phyloP scores from a whole-genome alignment of 2,888 invertebrate genomes.

The Cotesia congregata region DNA sequence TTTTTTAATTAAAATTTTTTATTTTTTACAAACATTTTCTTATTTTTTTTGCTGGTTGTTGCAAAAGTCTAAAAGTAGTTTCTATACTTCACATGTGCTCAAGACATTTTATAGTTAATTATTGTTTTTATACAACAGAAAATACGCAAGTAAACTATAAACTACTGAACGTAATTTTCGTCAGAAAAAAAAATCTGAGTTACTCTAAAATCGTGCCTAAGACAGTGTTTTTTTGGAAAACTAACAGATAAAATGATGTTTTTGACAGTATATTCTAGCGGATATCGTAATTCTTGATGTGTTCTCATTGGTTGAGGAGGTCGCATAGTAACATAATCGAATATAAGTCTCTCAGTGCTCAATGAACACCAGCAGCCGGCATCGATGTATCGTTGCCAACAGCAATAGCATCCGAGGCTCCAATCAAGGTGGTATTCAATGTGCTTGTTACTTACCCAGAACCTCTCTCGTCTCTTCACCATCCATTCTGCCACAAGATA shows the following conservation, averaged over 20 bases:
- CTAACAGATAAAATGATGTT: neutral
- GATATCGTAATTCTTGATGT: slow-evolving; percentile 1
- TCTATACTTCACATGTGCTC: too few species aligned
- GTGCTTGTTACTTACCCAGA: slow-evolving; percentile 59
- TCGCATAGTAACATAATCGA: slow-evolving; percentile 48
- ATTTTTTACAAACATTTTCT: too few species aligned
- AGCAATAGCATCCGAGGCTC: slow-evolving; percentile 52
- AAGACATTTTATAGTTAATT: too few species aligned
- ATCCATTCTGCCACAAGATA: slow-evolving; percentile 44
- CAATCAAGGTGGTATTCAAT: slow-evolving; percentile 65
- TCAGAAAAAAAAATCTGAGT: too few species aligned
- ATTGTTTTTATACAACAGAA: too few species aligned
- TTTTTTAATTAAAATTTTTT: too few species aligned
- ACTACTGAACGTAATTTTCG: too few species aligned
- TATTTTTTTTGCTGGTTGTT: too few species aligned
- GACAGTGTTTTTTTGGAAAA: too few species aligned
- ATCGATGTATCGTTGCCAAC: slow-evolving; percentile 41
- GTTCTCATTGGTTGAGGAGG: slow-evolving; percentile 15
- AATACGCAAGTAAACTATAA: too few species aligned
- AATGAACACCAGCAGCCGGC: slow-evolving; percentile 41
- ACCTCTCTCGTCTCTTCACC: slow-evolving; percentile 24
- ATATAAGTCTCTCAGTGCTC: slow-evolving; percentile 42
- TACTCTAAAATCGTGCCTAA: too few species aligned
- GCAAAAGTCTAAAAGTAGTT: too few species aligned
- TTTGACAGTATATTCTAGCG: neutral